These are phyloP conservation scores for Raphicerus campestris DNA, from an alignment of 2,113 vertebrate genomes.

Conservation along the genomic window DNA sequence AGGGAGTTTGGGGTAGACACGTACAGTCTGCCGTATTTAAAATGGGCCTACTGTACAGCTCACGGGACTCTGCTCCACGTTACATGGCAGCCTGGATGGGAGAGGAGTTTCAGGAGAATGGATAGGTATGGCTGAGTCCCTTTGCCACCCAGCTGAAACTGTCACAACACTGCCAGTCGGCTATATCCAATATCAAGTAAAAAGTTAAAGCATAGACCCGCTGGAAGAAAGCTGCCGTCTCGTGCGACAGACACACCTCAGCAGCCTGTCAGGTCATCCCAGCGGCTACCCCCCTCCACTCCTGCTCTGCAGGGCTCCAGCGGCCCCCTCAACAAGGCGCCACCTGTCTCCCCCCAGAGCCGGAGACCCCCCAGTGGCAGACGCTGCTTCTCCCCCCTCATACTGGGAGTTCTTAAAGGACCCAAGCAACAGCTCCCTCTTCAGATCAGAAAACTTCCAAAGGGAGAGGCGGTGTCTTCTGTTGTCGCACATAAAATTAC, in stretches of 20 bases:
- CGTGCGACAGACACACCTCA: accelerated
- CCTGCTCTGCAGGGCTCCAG: accelerated
- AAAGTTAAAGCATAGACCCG: not conserved
- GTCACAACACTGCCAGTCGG: not conserved
- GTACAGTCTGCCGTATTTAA: not conserved
- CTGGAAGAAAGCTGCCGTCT: not conserved
- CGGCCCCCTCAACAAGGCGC: not conserved
- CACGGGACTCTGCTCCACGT: not conserved
- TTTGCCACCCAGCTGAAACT: not conserved
- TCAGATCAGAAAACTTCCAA: not conserved
- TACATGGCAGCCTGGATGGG: not conserved
- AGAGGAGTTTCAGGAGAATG: not conserved
- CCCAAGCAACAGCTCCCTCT: not conserved
- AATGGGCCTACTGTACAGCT: accelerated
- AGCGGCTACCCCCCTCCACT: accelerated
- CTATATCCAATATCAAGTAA: not conserved
- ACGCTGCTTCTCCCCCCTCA: not conserved
- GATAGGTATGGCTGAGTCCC: accelerated
- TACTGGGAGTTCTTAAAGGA: not conserved
- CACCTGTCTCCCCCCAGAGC: accelerated
- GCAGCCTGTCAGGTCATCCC: not conserved
- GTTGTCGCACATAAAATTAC: not conserved
- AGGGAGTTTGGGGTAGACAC: not conserved
- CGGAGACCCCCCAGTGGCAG: too few relatives aligned
- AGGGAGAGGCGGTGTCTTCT: not conserved